Percentiles rank a stretch among this genome's conserved stretches.
These are phyloP conservation scores for Microcebus griseorufus DNA, from an alignment of 2,113 vertebrate genomes.

Conservation along the genomic window DNA sequence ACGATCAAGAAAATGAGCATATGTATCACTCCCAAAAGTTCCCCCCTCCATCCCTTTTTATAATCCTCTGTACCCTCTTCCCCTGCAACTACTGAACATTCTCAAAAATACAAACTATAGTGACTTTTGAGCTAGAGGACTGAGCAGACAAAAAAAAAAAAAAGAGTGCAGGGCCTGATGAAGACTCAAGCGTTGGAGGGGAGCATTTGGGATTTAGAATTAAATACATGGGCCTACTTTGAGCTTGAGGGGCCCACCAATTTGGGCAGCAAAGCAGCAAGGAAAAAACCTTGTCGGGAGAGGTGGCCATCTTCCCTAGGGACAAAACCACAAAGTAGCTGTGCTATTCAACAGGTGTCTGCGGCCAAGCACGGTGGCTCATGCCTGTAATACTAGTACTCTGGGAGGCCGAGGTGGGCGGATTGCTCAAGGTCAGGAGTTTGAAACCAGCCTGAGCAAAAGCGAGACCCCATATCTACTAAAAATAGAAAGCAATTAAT, in stretches of 20 bases:
- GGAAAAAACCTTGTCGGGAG: neutral
- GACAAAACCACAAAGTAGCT: neutral
- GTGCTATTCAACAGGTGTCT: neutral
- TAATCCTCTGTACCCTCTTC: neutral
- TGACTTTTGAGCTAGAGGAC: constrained; percentile 13
- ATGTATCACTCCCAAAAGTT: neutral
- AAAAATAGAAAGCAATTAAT: no score
- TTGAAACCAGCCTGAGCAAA: no score
- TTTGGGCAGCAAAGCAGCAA: neutral
- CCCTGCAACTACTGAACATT: neutral
- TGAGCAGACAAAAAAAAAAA: neutral
- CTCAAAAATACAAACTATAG: constrained; percentile 8
- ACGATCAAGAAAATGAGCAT: neutral
- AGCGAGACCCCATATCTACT: no score
- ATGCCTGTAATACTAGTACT: no score
- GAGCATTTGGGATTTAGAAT: neutral
- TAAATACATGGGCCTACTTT: neutral
- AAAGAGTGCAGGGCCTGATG: neutral
- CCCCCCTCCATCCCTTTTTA: neutral
- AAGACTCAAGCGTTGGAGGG: neutral
- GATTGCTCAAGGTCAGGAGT: no score
- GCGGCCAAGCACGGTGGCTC: no score
- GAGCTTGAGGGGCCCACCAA: neutral
- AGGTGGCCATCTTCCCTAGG: neutral
- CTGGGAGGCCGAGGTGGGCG: no score